Percentiles rank a stretch among this genome's conserved stretches.
Conservation (phyloP, 2,113 vertebrate species). For the Oncorhynchus mykiss region DNA sequence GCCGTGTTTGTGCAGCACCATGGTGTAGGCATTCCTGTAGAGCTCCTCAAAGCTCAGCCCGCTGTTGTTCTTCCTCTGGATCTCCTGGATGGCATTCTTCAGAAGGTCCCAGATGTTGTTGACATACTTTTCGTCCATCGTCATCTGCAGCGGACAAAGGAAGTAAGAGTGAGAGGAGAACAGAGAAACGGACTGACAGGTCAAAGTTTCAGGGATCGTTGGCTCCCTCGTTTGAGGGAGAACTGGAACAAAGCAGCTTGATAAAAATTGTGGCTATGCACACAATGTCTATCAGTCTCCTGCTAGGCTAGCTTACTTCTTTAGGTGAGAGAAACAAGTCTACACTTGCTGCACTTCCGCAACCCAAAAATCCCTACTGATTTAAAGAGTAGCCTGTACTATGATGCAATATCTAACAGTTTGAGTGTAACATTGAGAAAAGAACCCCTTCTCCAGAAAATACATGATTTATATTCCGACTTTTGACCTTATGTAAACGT, state of each 20-base stretch:
- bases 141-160: slow-evolving; percentile 84
- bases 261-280: background rate
- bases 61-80: slow-evolving; percentile 99
- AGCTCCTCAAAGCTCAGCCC: slow-evolving; percentile 99
- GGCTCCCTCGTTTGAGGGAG: background rate
- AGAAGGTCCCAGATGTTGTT: slow-evolving; percentile 99
- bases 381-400: no score
- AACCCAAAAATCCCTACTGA: no score
- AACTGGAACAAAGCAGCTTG: background rate
- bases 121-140: slow-evolving; percentile 99
- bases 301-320: no score
- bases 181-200: background rate
- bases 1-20: slow-evolving; percentile 99
- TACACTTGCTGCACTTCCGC: no score
- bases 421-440: background rate
- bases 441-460: background rate
- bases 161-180: background rate
- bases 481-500: background rate
- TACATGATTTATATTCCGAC: background rate
- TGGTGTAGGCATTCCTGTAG: slow-evolving; percentile 98
- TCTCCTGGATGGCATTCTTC: slow-evolving; percentile 99
- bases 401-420: background rate
- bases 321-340: no score
- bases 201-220: background rate
- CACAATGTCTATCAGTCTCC: no score